Conservation (phyloP, 1,140 invertebrate species). For the Philotrypesis tridentata region DNA sequence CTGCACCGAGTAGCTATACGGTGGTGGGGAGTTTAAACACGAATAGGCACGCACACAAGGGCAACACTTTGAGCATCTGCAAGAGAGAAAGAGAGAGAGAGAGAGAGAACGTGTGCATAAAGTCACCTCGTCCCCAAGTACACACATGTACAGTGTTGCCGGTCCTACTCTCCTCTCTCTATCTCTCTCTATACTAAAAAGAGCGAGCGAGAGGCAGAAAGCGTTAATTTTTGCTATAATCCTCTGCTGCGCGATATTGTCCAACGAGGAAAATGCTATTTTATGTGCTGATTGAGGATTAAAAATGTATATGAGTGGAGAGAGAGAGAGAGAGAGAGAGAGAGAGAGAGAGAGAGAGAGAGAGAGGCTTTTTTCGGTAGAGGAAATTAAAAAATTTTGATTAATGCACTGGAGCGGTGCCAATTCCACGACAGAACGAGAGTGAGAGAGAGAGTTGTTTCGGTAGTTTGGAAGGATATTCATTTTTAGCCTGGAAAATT, state of each 20-base stretch:
- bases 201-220: neutral
- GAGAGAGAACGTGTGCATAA: neutral
- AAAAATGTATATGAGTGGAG: slow-evolving; percentile 9
- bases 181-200: too few species aligned
- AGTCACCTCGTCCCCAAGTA: slow-evolving; percentile 47
- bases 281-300: slow-evolving; percentile 25
- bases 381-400: slow-evolving; percentile 38
- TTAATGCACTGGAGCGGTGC: slow-evolving; percentile 26
- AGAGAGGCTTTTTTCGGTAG: neutral
- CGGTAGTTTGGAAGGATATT: neutral
- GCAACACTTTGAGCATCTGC: slow-evolving; percentile 35
- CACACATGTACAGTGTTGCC: slow-evolving; percentile 44
- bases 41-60: neutral
- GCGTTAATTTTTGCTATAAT: slow-evolving; percentile 40
- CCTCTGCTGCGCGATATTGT: neutral
- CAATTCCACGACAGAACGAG: neutral
- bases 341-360: too few species aligned
- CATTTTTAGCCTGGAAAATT: neutral
- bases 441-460: neutral
- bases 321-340: too few species aligned
- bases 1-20: slow-evolving; percentile 59
- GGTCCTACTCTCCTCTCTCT: neutral
- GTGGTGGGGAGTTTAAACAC: slow-evolving; percentile 37
- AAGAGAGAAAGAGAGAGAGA: neutral
- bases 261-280: slow-evolving; percentile 8